These are phyloP conservation scores for Agapornis canus DNA, from an alignment of 2,797 vertebrate genomes.

Conservation along the genomic window DNA sequence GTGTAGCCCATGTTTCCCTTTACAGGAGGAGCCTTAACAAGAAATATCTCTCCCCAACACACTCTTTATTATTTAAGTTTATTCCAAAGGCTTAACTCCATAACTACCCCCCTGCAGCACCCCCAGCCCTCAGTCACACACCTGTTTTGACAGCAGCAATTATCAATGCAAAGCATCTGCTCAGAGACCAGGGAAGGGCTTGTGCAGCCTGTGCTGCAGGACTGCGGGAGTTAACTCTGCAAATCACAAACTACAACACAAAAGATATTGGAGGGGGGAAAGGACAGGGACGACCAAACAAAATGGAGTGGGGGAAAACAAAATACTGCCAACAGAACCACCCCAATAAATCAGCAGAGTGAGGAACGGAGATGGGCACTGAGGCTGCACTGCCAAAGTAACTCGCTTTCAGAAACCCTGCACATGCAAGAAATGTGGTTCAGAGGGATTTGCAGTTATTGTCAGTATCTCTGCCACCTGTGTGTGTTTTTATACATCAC, in stretches of 20 bases:
- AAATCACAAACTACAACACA: background rate
- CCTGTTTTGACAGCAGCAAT: background rate
- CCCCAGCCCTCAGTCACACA: background rate
- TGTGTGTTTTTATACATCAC: background rate
- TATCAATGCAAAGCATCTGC: background rate
- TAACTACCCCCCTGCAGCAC: background rate
- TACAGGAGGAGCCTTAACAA: background rate
- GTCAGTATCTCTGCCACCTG: background rate
- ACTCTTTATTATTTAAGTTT: background rate
- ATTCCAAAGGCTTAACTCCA: background rate
- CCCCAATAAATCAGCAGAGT: background rate
- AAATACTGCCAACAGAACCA: background rate
- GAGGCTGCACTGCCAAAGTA: background rate
- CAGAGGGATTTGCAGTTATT: background rate
- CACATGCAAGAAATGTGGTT: background rate
- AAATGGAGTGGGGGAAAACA: fast-evolving
- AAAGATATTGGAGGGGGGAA: background rate
- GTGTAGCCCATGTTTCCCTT: background rate
- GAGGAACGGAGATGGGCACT: background rate
- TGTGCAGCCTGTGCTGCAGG: background rate
- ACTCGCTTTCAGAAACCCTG: background rate
- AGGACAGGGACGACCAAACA: fast-evolving
- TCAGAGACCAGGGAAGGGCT: background rate
- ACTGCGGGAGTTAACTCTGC: background rate
- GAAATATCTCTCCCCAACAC: background rate